Base-by-base conservation (phyloP, 2,888 invertebrate species). In the Leucophora obtusa region DNA sequence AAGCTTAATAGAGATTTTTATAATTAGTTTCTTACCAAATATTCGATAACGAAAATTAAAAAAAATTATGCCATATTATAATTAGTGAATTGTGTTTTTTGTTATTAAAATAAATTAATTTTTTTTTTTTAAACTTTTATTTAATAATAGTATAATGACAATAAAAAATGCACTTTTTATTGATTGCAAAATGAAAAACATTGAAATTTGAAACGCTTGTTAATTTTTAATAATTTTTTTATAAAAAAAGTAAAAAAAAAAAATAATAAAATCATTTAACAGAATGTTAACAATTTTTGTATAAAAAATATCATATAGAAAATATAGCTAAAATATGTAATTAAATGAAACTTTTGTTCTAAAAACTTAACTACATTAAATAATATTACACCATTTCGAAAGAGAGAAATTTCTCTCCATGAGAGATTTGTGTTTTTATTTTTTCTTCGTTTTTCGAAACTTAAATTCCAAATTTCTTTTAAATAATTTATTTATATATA, bases 131-230 rank as follows among this genome's bases (percentile, higher is more conserved):
- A 6, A 6, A 28, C 28, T 28, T 73, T 76, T 33, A 54, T 79
- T 79, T 59, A 60, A 76, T 63, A 80, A 71, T 80, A 79, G 62
- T 73, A 76, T 80, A 82, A 74, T 70, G 80, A 82, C 79, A 82
- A 79, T 82, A 79, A 79, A n/a, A 68, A 74, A 71, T 68, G 82
- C 77, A 80, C 77, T 71, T 71, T 77, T 77, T 77, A 80, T 82
- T 80, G 69, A 77, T 66, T 74, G 81, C 81, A 81, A 77, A 60
- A 35, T 17, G 54, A 24, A 11, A 28, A 28, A 28, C 28, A 28
- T 28, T 17, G 10, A 33, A 50, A 11, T 43, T 50, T 17, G 51
- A 38, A 58, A 17, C 56, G 72, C 65, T 79, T 76, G 66, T 75
- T 79, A 58, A 65, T 47, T 72, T 75, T 80, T 60, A 56, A 58